Evolutionary conservation across 2,888 invertebrate species (phyloP).

Genomic region (Spodoptera littoralis): DNA sequence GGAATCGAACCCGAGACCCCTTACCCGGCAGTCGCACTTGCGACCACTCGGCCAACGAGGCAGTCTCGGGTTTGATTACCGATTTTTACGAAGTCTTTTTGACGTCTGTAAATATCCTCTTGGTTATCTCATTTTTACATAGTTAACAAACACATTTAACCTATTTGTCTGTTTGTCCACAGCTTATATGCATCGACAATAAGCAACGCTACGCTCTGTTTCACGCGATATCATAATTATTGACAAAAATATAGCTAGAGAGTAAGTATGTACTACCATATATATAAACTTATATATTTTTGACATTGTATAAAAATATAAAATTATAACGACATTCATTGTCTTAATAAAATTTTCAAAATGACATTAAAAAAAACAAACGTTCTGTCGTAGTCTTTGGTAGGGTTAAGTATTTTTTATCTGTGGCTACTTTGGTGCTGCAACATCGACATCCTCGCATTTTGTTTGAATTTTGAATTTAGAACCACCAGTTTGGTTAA

Average conservation of each 20-base stretch:
- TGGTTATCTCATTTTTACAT: background rate
- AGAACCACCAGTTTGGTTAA: too few species aligned
- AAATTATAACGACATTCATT: conserved; percentile 40
- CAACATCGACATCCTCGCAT: conserved; percentile 60
- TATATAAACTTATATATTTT: conserved; percentile 64
- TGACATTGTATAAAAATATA: conserved; percentile 58
- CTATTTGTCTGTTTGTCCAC: conserved; percentile 59
- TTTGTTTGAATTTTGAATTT: conserved; percentile 26
- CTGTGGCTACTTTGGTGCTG: conserved; percentile 61
- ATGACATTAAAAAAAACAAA: conserved; percentile 53
- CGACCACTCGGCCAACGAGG: too few species aligned
- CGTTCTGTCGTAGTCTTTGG: conserved; percentile 53
- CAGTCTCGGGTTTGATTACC: too few species aligned
- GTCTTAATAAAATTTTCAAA: conserved; percentile 54
- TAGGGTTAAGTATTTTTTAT: conserved; percentile 62
- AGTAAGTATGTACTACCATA: conserved; percentile 64
- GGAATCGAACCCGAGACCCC: too few species aligned
- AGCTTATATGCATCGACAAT: conserved; percentile 85
- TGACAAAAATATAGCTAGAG: conserved; percentile 65
- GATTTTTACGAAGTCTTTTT: too few species aligned
- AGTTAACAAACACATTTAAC: conserved; percentile 2
- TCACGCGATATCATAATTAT: conserved; percentile 46
- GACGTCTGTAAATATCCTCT: too few species aligned
- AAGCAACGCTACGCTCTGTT: conserved; percentile 68
- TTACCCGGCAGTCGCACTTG: too few species aligned